Conservation (phyloP, 2,888 invertebrate species). For the Pilophorus perplexus region DNA sequence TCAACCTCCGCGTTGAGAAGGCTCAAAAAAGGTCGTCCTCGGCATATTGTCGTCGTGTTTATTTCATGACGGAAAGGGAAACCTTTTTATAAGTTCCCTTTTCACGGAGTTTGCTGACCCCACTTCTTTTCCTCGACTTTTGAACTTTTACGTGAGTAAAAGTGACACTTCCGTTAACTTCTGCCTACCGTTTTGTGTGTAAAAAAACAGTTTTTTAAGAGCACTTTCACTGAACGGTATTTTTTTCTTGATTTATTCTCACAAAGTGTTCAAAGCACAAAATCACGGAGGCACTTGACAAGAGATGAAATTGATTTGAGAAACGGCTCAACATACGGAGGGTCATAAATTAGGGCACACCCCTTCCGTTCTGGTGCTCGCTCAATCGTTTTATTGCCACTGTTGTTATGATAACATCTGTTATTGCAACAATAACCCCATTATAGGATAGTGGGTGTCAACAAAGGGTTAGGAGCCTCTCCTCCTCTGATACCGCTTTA, state of each 20-base stretch:
- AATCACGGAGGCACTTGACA: too few relatives aligned
- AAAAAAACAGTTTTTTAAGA: too few relatives aligned
- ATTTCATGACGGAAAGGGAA: slow-evolving; percentile 22
- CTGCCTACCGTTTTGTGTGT: not conserved
- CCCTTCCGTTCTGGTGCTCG: slow-evolving; percentile 7
- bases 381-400: slow-evolving; percentile 31
- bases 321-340: slow-evolving; percentile 22
- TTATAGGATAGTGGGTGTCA: slow-evolving; percentile 34
- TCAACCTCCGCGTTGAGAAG: not conserved
- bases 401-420: slow-evolving; percentile 38
- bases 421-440: slow-evolving; percentile 35
- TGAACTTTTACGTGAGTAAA: too few relatives aligned
- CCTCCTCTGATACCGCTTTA: slow-evolving; percentile 25
- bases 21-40: not conserved
- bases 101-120: slow-evolving; percentile 10
- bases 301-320: too few relatives aligned
- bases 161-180: slow-evolving; percentile 23
- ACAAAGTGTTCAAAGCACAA: too few relatives aligned
- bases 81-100: slow-evolving; percentile 23
- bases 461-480: slow-evolving; percentile 32
- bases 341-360: slow-evolving; percentile 4
- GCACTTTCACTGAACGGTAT: too few relatives aligned
- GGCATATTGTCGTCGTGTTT: too few relatives aligned
- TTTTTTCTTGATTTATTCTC: too few relatives aligned
- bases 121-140: not conserved